A percentile compares a stretch with the other conserved stretches of the same genome.
Conservation (phyloP, 2,113 vertebrate species). For the Syngnathus floridae region DNA sequence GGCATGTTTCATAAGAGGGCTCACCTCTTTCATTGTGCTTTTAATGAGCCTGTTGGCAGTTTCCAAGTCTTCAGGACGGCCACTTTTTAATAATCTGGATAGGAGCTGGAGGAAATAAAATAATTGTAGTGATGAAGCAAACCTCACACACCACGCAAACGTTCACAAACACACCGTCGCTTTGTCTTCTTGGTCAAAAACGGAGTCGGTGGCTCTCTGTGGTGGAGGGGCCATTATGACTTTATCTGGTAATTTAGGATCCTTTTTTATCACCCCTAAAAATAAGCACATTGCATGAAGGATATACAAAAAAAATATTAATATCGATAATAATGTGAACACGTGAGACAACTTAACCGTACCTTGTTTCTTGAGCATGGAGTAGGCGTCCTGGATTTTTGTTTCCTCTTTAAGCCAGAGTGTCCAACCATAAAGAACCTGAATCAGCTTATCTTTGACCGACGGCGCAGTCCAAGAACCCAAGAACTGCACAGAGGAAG, state of each 20-base stretch:
- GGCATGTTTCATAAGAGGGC: background rate
- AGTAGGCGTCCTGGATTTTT: constrained; percentile 86
- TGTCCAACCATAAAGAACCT: constrained; percentile 87
- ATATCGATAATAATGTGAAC: too few relatives aligned
- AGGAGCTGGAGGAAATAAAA: constrained; percentile 68
- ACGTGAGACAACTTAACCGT: background rate
- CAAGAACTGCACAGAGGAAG: constrained; percentile 70
- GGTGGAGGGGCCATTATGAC: constrained; percentile 79
- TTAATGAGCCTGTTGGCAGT: constrained; percentile 87
- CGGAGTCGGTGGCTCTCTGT: constrained; percentile 74
- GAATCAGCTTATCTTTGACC: constrained; percentile 78
- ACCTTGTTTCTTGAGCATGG: constrained; percentile 94
- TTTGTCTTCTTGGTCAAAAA: constrained; percentile 89
- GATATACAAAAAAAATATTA: too few relatives aligned
- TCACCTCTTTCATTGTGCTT: constrained; percentile 79
- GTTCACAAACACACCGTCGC: constrained; percentile 70
- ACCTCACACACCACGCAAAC: background rate
- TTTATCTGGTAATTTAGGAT: constrained; percentile 76
- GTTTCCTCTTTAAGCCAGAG: constrained; percentile 86
- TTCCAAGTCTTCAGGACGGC: constrained; percentile 78
- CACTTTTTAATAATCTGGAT: constrained; percentile 78
- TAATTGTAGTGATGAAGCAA: background rate
- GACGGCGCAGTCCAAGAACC: constrained; percentile 77
- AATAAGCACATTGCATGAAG: background rate
- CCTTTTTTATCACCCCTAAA: constrained; percentile 82